Evolutionary conservation across 2,113 vertebrate genomes (phyloP).

Genomic region (Seriola rivoliana): DNA sequence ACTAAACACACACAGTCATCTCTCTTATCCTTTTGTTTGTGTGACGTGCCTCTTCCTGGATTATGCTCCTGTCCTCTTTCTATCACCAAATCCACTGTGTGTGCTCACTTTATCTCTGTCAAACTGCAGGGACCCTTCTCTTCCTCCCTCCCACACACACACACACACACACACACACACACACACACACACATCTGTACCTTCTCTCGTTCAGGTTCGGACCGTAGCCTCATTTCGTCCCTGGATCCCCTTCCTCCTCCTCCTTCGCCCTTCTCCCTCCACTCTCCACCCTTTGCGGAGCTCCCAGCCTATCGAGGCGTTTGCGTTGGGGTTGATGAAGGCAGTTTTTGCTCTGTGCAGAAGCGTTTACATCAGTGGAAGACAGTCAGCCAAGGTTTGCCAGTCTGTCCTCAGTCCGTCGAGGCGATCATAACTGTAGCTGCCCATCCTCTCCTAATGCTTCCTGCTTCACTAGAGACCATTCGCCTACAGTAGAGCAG

Average conservation of each 20-base stretch:
- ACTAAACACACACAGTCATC: constrained; percentile 23
- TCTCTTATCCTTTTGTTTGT: constrained; percentile 9
- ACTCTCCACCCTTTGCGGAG: constrained; percentile 88
- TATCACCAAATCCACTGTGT: not conserved
- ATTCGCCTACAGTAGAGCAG: constrained; percentile 16
- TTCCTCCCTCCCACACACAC: not conserved
- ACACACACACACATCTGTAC: constrained; percentile 67
- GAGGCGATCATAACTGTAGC: constrained; percentile 35
- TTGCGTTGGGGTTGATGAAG: constrained; percentile 88
- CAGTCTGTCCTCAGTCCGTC: constrained; percentile 71
- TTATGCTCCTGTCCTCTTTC: not conserved
- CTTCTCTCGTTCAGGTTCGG: constrained; percentile 90
- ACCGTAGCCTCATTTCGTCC: constrained; percentile 77
- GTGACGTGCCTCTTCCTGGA: not conserved
- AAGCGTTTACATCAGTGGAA: constrained; percentile 87
- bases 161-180: not conserved
- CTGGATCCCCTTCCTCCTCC: constrained; percentile 87
- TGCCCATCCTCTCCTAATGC: constrained; percentile 47
- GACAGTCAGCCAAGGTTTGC: constrained; percentile 92
- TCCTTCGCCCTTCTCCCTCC: constrained; percentile 88
- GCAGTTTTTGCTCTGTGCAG: constrained; percentile 91
- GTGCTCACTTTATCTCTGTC: constrained; percentile 8
- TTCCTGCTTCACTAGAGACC: constrained; percentile 30
- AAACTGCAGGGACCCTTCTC: not conserved
- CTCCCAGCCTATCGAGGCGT: constrained; percentile 89